Evolutionary conservation across 2,113 vertebrate genomes (phyloP).

Genomic region (Carassius auratus): DNA sequence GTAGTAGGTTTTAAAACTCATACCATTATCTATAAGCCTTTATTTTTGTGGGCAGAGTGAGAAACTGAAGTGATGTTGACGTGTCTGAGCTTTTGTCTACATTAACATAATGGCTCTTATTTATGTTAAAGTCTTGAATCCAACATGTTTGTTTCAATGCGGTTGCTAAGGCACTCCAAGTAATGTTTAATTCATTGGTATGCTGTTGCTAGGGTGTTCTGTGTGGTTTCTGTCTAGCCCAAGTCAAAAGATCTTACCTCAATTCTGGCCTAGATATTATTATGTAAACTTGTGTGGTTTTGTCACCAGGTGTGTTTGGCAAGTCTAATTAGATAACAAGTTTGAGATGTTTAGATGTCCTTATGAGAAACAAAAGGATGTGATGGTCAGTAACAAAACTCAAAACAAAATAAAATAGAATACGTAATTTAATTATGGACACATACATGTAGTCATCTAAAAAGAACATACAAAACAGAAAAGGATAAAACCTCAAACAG

Average conservation of each 20-base stretch:
- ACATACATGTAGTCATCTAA: conserved; percentile 8
- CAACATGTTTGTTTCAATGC: neutral
- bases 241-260: neutral
- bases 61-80: neutral
- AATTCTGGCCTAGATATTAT: neutral
- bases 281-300: neutral
- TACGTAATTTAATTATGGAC: neutral
- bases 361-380: neutral
- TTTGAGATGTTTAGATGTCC: neutral
- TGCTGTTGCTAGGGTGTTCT: too few species aligned
- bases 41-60: neutral
- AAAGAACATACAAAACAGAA: neutral
- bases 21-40: neutral
- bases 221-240: neutral
- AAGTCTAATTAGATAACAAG: neutral
- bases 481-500: neutral
- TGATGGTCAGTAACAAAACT: neutral
- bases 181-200: neutral
- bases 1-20: neutral
- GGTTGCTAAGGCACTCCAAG: neutral
- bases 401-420: neutral
- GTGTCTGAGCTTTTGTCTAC: neutral
- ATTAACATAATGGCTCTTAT: neutral
- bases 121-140: neutral
- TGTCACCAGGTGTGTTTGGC: neutral